These are phyloP conservation scores for Polypedilum vanderplanki DNA, from an alignment of 1,140 invertebrate species.

Conservation along the genomic window DNA sequence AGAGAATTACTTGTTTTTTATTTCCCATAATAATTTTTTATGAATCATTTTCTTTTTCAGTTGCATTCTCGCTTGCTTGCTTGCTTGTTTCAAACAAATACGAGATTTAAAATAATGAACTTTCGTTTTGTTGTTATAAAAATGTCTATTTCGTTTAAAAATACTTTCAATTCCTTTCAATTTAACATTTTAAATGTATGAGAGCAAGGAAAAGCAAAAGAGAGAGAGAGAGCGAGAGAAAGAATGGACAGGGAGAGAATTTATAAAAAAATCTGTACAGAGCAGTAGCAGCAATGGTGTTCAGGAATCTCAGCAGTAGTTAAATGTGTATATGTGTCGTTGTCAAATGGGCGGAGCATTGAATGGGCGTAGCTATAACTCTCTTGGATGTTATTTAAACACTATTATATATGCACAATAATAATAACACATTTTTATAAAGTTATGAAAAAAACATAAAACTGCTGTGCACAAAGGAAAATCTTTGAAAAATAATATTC, in stretches of 20 bases:
- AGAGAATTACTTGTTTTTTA: conserved; percentile 13
- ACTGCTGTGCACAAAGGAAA: conserved; percentile 1
- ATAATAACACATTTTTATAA: conserved; percentile 28
- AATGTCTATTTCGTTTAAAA: conserved; percentile 7
- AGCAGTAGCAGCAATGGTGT: no score
- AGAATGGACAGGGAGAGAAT: no score
- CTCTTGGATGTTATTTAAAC: not conserved
- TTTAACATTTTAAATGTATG: no score
- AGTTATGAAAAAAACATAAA: conserved; percentile 28
- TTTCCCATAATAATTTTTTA: conserved; percentile 5
- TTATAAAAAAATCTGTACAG: no score
- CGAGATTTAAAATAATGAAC: conserved; percentile 10
- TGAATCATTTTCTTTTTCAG: conserved; percentile 13
- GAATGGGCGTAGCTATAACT: not conserved
- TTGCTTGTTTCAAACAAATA: not conserved
- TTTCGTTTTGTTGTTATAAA: conserved; percentile 20
- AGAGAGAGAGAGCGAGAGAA: not conserved
- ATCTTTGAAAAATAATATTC: conserved; percentile 18
- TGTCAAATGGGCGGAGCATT: not conserved
- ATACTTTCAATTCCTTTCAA: conserved; percentile 13
- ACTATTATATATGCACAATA: conserved; percentile 24
- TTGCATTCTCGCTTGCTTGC: not conserved
- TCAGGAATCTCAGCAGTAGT: conserved; percentile 1
- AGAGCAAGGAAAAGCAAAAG: no score
- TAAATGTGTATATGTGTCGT: conserved; percentile 4